Conservation (phyloP, 2,113 vertebrate genomes). For the Hypocryptadius cinnamomeus region DNA sequence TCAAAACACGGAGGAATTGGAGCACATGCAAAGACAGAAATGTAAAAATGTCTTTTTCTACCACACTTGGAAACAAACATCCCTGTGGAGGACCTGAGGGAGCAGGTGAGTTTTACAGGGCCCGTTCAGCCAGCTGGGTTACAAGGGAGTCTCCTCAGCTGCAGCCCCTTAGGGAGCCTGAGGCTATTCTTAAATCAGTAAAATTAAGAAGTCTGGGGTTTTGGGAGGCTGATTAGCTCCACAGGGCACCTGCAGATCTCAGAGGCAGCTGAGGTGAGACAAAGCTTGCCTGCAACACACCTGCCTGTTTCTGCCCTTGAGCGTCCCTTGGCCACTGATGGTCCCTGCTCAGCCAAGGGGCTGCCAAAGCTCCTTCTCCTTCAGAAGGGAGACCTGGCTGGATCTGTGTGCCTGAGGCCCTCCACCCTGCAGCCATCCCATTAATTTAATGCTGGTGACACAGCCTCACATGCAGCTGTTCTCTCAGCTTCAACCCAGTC, state of each 20-base stretch:
- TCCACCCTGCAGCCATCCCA: accelerated
- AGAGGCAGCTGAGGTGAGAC: not conserved
- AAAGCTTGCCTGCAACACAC: not conserved
- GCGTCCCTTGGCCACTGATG: not conserved
- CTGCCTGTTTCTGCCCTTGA: not conserved
- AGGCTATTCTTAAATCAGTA: not conserved
- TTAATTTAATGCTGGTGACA: not conserved
- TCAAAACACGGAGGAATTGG: accelerated
- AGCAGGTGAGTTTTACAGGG: not conserved
- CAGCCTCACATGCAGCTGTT: not conserved
- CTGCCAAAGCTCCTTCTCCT: not conserved
- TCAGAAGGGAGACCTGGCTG: not conserved
- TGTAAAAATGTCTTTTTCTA: not conserved
- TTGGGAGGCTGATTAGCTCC: not conserved
- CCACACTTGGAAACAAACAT: not conserved
- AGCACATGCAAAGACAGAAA: not conserved
- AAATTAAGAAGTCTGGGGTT: not conserved
- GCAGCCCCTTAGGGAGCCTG: not conserved
- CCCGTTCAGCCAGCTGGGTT: accelerated
- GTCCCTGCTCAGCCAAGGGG: not conserved
- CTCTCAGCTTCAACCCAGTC: not conserved
- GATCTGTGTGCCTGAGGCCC: not conserved
- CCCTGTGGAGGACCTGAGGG: not conserved
- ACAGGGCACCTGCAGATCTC: not conserved
- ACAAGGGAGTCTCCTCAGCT: not conserved